phyloP scores from a whole-genome alignment of 2,888 invertebrate species.

The Brachylomia viminalis region DNA sequence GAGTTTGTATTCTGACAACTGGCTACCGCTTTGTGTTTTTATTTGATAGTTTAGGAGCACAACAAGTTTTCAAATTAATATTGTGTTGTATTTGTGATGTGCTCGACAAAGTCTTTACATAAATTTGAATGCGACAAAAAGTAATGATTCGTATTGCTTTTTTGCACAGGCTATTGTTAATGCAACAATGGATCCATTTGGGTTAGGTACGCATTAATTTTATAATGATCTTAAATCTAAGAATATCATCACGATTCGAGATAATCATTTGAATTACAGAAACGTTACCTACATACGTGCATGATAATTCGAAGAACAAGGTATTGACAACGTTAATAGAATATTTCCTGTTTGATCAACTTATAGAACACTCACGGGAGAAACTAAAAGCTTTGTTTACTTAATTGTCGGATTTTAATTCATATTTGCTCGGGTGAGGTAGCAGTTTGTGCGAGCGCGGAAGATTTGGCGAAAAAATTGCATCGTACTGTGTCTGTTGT shows the following conservation, averaged over 20 bases:
- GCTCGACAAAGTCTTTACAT: not conserved
- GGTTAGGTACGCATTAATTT: constrained; percentile 10
- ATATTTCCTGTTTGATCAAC: constrained; percentile 47
- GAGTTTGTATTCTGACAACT: constrained; percentile 18
- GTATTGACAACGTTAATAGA: constrained; percentile 31
- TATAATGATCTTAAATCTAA: constrained; percentile 41
- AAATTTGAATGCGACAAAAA: constrained; percentile 10
- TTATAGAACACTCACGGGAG: constrained; percentile 5
- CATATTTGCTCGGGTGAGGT: constrained; percentile 24
- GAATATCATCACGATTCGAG: constrained; percentile 48
- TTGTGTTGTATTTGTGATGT: not conserved
- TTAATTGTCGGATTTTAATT: no score
- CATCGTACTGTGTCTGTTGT: not conserved
- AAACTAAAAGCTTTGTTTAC: constrained; percentile 29
- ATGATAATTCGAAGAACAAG: constrained; percentile 40
- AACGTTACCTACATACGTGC: constrained; percentile 13
- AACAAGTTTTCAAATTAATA: not conserved
- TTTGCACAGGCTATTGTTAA: constrained; percentile 37
- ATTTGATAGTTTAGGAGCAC: not conserved
- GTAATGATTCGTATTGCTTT: not conserved
- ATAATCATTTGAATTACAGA: constrained; percentile 61
- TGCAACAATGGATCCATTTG: constrained; percentile 29
- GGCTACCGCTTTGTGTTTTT: not conserved
- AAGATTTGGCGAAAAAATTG: not conserved
- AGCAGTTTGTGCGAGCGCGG: not conserved